Base-by-base conservation (phyloP, 1,140 invertebrate genomes). In the Akabosia matsudoensis region DNA sequence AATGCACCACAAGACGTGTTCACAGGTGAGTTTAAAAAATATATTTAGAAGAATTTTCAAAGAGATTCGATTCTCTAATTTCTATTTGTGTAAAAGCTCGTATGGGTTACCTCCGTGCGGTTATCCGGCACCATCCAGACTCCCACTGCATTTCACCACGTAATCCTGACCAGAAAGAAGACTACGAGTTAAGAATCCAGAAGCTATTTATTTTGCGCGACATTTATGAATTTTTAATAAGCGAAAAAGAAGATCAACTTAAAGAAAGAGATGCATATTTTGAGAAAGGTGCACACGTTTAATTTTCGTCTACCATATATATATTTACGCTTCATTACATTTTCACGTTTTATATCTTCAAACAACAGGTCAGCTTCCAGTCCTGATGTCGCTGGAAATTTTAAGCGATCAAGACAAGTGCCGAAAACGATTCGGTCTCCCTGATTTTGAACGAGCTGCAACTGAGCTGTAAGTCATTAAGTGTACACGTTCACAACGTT, bases 221-320 rank as follows among this genome's bases (percentile, higher is more conserved):
- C 22, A 72, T 72, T 72, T 72, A 72, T 28, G 37, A 72, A 72
- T 72, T 72, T 45, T 51, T 72, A 34, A 3, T 28, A 3, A 24
- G 22, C 30, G 37, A 72, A 34, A 72, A 72, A 2, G 16, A 34
- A 3, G 70, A 72, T 3, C 3, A 30, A 13, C 18, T 37, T 2
- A 14, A 13, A 13, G 22, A 72, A 24, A 72, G 70, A 72, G 26
- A 45, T 3, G 28, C 34, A 24, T 72, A 72, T 45, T 72, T 72
- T 34, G 33, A 22, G 2, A 34, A 72, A 45, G 70, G 70, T 72
- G 22, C 14, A 28, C n/a, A n/a, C n/a, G 10, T 72, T 37, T 28
- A 28, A 31, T 30, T 30, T 30, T n/a, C 26, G 30, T 10, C 3
- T 67, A 67, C 28, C 28, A 28, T 31, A 67, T 30, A 1, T 67